Evolutionary conservation across 2,797 vertebrate species (phyloP).

Genomic region (Masticophis lateralis): DNA sequence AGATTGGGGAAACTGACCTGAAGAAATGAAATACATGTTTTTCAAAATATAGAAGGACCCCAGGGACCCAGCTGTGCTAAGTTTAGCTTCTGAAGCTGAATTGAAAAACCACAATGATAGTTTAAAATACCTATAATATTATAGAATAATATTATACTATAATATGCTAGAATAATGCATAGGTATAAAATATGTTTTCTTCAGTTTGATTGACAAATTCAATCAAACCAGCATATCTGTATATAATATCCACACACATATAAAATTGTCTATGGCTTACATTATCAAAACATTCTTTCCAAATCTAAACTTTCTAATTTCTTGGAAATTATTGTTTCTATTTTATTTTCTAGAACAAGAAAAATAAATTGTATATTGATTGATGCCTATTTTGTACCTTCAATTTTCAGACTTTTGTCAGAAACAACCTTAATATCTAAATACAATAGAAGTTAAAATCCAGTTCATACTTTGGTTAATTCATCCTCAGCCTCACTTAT

Average conservation of each 20-base stretch:
- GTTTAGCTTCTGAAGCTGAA: not conserved
- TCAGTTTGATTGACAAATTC: not conserved
- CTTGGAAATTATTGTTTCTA: not conserved
- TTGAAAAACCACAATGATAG: not conserved
- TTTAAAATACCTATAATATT: no score
- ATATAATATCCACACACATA: not conserved
- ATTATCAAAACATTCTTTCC: not conserved
- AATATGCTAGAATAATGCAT: not conserved
- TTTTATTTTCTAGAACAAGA: not conserved
- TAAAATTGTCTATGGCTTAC: not conserved
- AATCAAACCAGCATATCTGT: not conserved
- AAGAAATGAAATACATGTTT: not conserved
- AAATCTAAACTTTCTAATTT: not conserved
- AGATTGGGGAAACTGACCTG: not conserved
- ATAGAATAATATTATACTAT: no score
- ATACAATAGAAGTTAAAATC: conserved; percentile 17
- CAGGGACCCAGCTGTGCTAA: not conserved
- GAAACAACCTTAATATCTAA: not conserved
- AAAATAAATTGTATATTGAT: not conserved
- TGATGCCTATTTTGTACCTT: not conserved
- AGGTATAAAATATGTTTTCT: not conserved
- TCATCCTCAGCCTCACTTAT: not conserved
- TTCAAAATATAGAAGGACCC: not conserved
- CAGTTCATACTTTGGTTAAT: conserved; percentile 56
- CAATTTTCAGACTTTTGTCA: not conserved